Conservation (phyloP, 1,140 invertebrate genomes). For the Ceratosolen fusciceps region DNA sequence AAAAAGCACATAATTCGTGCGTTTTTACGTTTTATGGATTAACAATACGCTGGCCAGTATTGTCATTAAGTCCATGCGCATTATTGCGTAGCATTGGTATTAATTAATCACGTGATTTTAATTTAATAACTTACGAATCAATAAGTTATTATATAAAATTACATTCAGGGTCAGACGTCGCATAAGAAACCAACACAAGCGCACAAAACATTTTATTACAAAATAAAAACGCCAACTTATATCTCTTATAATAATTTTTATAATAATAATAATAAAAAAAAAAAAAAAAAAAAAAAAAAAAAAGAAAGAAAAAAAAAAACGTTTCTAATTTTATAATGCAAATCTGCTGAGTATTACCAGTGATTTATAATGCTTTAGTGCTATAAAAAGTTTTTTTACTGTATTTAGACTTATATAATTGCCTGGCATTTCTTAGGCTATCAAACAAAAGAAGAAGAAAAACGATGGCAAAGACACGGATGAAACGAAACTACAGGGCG, state of each 20-base stretch:
- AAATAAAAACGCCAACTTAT: not conserved
- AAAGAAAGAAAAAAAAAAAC: too few relatives aligned
- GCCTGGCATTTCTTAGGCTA: not conserved
- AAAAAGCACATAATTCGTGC: not conserved
- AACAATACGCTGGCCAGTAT: not conserved
- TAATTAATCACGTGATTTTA: conserved; percentile 8
- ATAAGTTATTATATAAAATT: conserved; percentile 19
- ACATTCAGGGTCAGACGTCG: not conserved
- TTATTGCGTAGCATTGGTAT: not conserved
- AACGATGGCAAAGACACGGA: not conserved
- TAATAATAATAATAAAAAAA: too few relatives aligned
- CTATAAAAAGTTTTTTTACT: not conserved
- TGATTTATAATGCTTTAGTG: conserved; percentile 4
- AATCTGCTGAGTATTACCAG: not conserved
- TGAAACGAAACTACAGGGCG: not conserved
- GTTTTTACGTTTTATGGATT: too few relatives aligned
- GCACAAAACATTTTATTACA: not conserved
- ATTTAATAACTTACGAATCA: conserved; percentile 10
- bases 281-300: too few relatives aligned
- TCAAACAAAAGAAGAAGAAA: conserved; percentile 10
- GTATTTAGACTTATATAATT: conserved; percentile 14
- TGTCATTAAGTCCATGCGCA: not conserved
- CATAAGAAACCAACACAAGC: conserved; percentile 8
- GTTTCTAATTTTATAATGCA: not conserved
- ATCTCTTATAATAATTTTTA: not conserved